These are phyloP conservation scores for Chirona hameri DNA, from an alignment of 2,888 invertebrate genomes.

Conservation along the genomic window DNA sequence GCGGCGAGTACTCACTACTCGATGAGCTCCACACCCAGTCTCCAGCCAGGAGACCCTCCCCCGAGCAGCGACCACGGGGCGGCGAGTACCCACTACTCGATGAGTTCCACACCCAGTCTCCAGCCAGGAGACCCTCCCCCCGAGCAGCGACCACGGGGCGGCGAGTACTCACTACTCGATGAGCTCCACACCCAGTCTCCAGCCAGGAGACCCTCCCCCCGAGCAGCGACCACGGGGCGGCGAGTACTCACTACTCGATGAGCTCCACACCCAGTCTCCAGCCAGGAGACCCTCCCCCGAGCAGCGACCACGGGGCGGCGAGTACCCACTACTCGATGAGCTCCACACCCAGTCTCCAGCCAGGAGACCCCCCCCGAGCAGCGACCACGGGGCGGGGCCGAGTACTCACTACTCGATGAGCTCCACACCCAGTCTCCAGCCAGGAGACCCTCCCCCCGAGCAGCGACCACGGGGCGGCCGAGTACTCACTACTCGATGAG, in stretches of 20 bases:
- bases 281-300: too few species aligned
- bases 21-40: constrained; percentile 70
- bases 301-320: too few species aligned
- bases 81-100: constrained; percentile 76
- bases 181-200: constrained; percentile 62
- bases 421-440: constrained; percentile 55
- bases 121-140: too few species aligned
- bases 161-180: constrained; percentile 78
- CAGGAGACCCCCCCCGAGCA: too few species aligned
- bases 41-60: too few species aligned
- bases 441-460: too few species aligned
- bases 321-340: constrained; percentile 84
- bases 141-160: too few species aligned
- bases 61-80: too few species aligned
- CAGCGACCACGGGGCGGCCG: too few species aligned
- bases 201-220: too few species aligned
- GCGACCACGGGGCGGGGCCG: too few species aligned
- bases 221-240: too few species aligned
- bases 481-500: constrained; percentile 84
- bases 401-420: constrained; percentile 84
- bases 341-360: constrained; percentile 55
- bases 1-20: constrained; percentile 72
- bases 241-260: constrained; percentile 78
- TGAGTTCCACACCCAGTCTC: constrained; percentile 65
- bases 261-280: constrained; percentile 62